phyloP scores from a whole-genome alignment of 1,140 invertebrate genomes.

The Aphis craccivora region DNA sequence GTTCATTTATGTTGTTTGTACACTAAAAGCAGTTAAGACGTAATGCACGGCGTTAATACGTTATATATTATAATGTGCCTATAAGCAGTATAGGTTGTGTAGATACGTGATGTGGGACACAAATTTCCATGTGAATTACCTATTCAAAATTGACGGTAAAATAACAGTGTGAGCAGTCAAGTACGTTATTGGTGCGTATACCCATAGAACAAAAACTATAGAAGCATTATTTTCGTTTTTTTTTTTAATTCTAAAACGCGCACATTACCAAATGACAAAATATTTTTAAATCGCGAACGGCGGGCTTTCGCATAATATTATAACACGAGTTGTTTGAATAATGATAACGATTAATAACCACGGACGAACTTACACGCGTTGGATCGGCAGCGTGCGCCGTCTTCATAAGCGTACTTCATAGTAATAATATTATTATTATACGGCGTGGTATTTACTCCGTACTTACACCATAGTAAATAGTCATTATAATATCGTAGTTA shows the following conservation, averaged over 20 bases:
- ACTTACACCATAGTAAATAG: no score
- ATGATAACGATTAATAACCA: conserved; percentile 28
- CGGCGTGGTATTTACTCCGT: neutral
- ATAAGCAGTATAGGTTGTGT: neutral
- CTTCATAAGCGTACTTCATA: neutral
- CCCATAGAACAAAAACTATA: neutral
- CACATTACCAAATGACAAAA: neutral
- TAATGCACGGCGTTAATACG: neutral
- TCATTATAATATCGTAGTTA: no score
- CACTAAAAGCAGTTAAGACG: neutral
- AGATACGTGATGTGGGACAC: conserved; percentile 13
- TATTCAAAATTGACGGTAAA: neutral
- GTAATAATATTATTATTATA: neutral
- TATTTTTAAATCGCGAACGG: neutral
- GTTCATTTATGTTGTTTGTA: neutral
- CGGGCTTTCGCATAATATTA: neutral
- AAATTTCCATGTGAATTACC: neutral
- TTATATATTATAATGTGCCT: neutral
- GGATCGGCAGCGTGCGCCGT: neutral
- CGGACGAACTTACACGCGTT: neutral
- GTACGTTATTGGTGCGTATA: neutral
- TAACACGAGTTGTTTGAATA: neutral
- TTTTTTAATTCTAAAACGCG: neutral
- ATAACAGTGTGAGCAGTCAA: neutral
- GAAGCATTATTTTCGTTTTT: neutral